Conservation (phyloP, 2,888 invertebrate species). For the Cephalotes varians region DNA sequence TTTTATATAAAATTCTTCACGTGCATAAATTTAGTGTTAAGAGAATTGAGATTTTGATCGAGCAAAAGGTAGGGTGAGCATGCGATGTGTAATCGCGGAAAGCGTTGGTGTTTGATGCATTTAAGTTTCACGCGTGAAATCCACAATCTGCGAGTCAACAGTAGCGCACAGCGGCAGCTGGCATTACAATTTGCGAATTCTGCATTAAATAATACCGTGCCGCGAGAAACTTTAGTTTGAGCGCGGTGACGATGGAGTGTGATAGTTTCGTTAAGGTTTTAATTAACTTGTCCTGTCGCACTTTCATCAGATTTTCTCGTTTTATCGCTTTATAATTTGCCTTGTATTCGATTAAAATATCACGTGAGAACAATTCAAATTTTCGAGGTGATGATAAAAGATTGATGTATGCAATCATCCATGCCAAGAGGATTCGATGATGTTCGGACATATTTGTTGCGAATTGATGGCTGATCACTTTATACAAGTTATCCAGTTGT, state of each 20-base stretch:
- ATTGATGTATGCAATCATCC: constrained; percentile 23
- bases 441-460: neutral
- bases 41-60: constrained; percentile 36
- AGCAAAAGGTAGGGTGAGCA: constrained; percentile 17
- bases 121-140: constrained; percentile 72
- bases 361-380: neutral
- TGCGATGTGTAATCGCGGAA: constrained; percentile 54
- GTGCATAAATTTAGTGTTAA: neutral
- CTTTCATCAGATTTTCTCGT: constrained; percentile 47
- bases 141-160: constrained; percentile 44
- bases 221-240: constrained; percentile 58
- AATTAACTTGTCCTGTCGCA: constrained; percentile 62
- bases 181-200: constrained; percentile 73
- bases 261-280: constrained; percentile 67
- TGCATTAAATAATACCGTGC: constrained; percentile 70
- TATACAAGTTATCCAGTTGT: neutral
- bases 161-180: constrained; percentile 67
- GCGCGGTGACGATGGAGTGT: constrained; percentile 31
- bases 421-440: neutral
- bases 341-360: neutral
- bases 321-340: constrained; percentile 25
- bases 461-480: constrained; percentile 21
- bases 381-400: constrained; percentile 16
- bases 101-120: constrained; percentile 66
- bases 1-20: neutral